phyloP scores from a whole-genome alignment of 1,140 invertebrate genomes.

The Batillaria attramentaria region DNA sequence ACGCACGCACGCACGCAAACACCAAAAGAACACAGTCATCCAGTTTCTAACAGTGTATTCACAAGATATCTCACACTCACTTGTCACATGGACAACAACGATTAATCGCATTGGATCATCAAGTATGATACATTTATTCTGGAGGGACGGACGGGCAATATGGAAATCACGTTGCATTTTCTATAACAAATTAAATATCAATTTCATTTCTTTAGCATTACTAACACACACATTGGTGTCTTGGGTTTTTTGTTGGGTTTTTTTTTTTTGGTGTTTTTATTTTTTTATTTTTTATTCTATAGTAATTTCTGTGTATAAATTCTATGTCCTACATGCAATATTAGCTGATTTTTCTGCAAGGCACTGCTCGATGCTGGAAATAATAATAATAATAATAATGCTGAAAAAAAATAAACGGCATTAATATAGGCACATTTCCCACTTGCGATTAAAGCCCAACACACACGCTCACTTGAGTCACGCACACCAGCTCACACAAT shows the following conservation, averaged over 20 bases:
- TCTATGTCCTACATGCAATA: background rate
- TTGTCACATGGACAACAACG: background rate
- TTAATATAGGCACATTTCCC: background rate
- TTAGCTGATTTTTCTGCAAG: background rate
- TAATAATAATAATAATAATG: too few species aligned
- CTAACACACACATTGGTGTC: too few species aligned
- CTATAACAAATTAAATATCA: background rate
- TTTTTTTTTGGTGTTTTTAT: too few species aligned
- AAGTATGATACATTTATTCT: background rate
- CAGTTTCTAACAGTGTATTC: background rate
- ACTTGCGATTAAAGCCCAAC: background rate
- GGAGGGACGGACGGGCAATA: too few species aligned
- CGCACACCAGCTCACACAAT: too few species aligned
- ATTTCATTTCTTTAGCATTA: background rate
- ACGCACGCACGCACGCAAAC: constrained; percentile 16
- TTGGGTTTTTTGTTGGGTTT: too few species aligned
- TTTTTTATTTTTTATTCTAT: too few species aligned
- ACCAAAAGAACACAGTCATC: background rate
- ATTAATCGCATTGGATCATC: background rate
- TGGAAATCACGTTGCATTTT: too few species aligned
- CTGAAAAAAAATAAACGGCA: too few species aligned
- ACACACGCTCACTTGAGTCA: too few species aligned
- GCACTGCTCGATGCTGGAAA: background rate
- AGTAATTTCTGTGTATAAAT: too few species aligned
- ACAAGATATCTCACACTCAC: background rate